These are phyloP conservation scores for Noctua janthina DNA, from an alignment of 2,888 invertebrate genomes.

Conservation along the genomic window DNA sequence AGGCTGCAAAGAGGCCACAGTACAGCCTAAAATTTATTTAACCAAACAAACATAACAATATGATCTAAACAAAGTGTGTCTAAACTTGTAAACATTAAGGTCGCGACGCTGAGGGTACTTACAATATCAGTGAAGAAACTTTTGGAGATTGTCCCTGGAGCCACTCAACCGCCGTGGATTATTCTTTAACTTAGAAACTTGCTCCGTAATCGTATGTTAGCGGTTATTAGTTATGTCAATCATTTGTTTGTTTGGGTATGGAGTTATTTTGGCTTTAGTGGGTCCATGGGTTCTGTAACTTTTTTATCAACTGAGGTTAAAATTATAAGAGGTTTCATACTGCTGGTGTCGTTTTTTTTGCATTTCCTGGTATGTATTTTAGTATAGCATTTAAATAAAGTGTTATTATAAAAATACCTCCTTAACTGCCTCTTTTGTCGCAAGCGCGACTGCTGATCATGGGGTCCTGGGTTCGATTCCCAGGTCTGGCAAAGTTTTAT, in stretches of 20 bases:
- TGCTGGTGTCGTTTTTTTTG: not conserved
- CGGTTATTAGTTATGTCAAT: constrained; percentile 41
- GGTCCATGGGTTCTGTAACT: not conserved
- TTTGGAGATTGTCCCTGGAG: constrained; percentile 53
- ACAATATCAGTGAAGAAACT: constrained; percentile 49
- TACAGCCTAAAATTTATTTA: not conserved
- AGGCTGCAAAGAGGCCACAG: not conserved
- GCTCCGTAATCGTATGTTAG: constrained; percentile 48
- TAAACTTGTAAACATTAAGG: constrained; percentile 45
- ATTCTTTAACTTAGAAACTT: constrained; percentile 57
- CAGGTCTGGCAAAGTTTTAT: no score
- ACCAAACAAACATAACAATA: constrained; percentile 34
- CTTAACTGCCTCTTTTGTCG: no score
- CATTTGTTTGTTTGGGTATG: constrained; percentile 23
- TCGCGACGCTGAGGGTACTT: constrained; percentile 26
- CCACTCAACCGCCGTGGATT: constrained; percentile 52
- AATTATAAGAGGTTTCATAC: not conserved
- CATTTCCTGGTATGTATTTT: not conserved
- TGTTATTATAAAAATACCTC: not conserved
- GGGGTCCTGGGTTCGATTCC: no score
- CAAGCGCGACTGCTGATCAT: no score
- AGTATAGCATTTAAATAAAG: not conserved
- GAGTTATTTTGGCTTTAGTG: constrained; percentile 1
- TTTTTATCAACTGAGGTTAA: not conserved
- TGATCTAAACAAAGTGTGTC: constrained; percentile 17